A percentile compares a stretch with the other conserved stretches of the same genome.
Evolutionary conservation across 2,888 invertebrate species (phyloP).

Genomic region (Augochlorella aurata): DNA sequence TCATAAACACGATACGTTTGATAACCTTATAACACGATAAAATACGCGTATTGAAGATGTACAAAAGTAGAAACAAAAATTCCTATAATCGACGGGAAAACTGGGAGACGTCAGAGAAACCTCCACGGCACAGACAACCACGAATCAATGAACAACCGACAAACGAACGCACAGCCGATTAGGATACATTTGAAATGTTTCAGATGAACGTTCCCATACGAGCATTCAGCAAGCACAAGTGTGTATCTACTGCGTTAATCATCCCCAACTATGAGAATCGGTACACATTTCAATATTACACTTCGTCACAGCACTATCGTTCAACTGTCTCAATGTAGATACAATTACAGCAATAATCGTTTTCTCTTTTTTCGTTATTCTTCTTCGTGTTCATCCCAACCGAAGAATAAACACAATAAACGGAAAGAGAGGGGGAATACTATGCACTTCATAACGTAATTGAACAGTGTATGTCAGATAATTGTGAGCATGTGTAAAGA

Average conservation of each 20-base stretch:
- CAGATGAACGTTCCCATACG: slow-evolving; percentile 22
- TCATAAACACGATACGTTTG: slow-evolving; percentile 55
- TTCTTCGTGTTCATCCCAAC: slow-evolving; percentile 56
- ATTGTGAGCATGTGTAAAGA: slow-evolving; percentile 31
- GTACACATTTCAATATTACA: slow-evolving; percentile 50
- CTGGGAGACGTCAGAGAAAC: slow-evolving; percentile 24
- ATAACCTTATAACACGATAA: slow-evolving; percentile 29
- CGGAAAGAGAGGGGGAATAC: slow-evolving; percentile 34
- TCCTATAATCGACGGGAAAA: background rate
- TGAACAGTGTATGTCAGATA: slow-evolving; percentile 21
- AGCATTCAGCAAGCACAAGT: slow-evolving; percentile 38
- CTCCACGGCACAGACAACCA: slow-evolving; percentile 16
- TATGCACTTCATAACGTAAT: slow-evolving; percentile 51
- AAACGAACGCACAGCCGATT: slow-evolving; percentile 41
- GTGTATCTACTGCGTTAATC: slow-evolving; percentile 27
- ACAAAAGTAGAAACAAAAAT: slow-evolving; percentile 8
- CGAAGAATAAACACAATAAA: slow-evolving; percentile 64
- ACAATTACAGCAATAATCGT: slow-evolving; percentile 62
- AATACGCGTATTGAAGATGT: background rate
- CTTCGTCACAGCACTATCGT: slow-evolving; percentile 50
- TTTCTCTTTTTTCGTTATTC: slow-evolving; percentile 46
- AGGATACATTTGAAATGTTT: slow-evolving; percentile 50
- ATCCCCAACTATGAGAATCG: slow-evolving; percentile 39
- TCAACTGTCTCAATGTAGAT: slow-evolving; percentile 60
- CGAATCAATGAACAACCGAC: slow-evolving; percentile 46